Evolutionary conservation across 2,888 invertebrate genomes (phyloP).

Genomic region (Hirtodrosophila histrioides): DNA sequence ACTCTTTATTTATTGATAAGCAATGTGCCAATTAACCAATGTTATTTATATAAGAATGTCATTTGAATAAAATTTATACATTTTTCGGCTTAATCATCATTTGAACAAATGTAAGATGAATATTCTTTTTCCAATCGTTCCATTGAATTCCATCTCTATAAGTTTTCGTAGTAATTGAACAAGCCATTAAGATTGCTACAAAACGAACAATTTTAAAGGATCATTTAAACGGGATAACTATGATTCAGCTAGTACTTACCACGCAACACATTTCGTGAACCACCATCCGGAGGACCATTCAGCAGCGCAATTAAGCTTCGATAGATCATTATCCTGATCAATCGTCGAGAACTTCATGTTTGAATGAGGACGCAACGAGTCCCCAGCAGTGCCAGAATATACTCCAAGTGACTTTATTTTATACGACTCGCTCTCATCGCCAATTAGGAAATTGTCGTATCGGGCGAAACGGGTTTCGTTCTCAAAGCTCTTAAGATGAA

Average conservation of each 20-base stretch:
- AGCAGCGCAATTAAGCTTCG: background rate
- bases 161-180: background rate
- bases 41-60: no score
- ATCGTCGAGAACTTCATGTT: conserved; percentile 11
- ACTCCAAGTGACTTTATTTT: conserved; percentile 9
- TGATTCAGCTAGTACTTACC: background rate
- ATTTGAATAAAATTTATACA: no score
- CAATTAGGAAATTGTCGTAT: conserved; percentile 19
- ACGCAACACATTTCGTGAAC: background rate
- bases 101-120: conserved; percentile 11
- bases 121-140: background rate
- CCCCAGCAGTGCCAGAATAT: conserved; percentile 14
- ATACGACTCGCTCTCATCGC: conserved; percentile 10
- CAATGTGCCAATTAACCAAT: no score
- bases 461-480: conserved; percentile 4
- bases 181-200: conserved; percentile 27
- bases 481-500: conserved; percentile 1
- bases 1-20: no score
- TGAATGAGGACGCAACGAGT: background rate
- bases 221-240: no score
- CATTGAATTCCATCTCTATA: conserved; percentile 6
- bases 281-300: conserved; percentile 31
- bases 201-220: background rate
- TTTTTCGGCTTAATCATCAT: conserved; percentile 25
- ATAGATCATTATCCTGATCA: conserved; percentile 24